phyloP scores from a whole-genome alignment of 2,888 invertebrate species.

The Diabrotica balteata region DNA sequence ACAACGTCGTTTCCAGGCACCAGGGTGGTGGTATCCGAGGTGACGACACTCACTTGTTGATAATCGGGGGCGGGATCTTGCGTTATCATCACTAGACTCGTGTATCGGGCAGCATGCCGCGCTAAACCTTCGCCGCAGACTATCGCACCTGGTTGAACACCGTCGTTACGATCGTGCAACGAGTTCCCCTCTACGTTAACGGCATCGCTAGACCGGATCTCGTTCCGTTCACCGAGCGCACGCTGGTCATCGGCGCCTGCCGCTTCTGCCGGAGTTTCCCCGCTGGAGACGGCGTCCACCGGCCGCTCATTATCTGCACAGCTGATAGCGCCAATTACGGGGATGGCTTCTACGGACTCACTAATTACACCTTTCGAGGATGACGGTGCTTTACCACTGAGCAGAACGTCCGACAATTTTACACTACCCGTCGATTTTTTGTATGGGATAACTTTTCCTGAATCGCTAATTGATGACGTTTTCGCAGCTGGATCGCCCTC shows the following conservation, averaged over 20 bases:
- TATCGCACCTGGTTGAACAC: slow-evolving; percentile 59
- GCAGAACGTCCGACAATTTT: too few relatives aligned
- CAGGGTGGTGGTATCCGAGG: slow-evolving; percentile 77
- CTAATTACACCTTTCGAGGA: background rate
- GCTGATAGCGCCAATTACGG: background rate
- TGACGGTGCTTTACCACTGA: too few relatives aligned
- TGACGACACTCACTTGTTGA: slow-evolving; percentile 75
- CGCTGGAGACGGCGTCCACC: slow-evolving; percentile 15
- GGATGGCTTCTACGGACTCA: background rate
- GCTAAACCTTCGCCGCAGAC: slow-evolving; percentile 48
- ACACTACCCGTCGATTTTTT: too few relatives aligned
- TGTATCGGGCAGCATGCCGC: slow-evolving; percentile 72
- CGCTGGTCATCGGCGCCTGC: slow-evolving; percentile 19
- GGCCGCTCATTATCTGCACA: slow-evolving; percentile 8
- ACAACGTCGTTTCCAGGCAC: slow-evolving; percentile 67
- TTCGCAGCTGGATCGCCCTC: too few relatives aligned
- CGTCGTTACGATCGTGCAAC: slow-evolving; percentile 57
- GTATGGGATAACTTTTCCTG: too few relatives aligned
- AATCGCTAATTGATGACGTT: too few relatives aligned
- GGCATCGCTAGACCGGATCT: slow-evolving; percentile 56
- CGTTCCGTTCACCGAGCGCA: slow-evolving; percentile 28
- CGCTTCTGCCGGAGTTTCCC: slow-evolving; percentile 29
- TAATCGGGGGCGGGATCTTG: slow-evolving; percentile 67
- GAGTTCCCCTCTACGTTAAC: slow-evolving; percentile 52
- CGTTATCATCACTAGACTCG: slow-evolving; percentile 90